These are phyloP conservation scores for Copidosoma aretas DNA, from an alignment of 2,888 invertebrate species.

Conservation along the genomic window DNA sequence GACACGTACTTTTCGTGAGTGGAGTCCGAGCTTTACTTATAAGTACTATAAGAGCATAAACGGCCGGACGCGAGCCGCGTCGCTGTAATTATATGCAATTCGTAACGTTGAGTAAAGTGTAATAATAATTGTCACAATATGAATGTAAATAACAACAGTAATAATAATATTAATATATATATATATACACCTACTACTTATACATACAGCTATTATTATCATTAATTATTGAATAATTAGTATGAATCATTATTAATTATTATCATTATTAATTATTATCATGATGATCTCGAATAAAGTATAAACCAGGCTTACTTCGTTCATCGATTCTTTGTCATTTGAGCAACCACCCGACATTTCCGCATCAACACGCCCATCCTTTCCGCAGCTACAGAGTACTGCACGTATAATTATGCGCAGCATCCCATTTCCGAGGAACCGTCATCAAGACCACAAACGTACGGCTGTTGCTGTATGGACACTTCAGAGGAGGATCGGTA, in stretches of 20 bases:
- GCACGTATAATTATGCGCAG: too few relatives aligned
- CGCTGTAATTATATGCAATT: conserved; percentile 58
- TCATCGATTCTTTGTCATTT: conserved; percentile 35
- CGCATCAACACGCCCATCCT: too few relatives aligned
- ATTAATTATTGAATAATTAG: too few relatives aligned
- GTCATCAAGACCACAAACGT: too few relatives aligned
- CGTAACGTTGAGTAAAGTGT: conserved; percentile 50
- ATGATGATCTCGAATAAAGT: conserved; percentile 58
- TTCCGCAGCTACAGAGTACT: too few relatives aligned
- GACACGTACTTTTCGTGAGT: conserved; percentile 1
- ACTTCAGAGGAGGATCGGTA: too few relatives aligned
- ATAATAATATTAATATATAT: conserved; percentile 44
- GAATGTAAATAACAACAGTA: conserved; percentile 54
- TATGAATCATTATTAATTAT: conserved; percentile 30
- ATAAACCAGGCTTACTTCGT: conserved; percentile 51
- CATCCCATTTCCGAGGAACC: too few relatives aligned
- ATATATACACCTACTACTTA: too few relatives aligned
- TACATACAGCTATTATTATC: conserved; percentile 25
- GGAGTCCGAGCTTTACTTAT: conserved; percentile 22
- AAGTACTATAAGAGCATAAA: too few relatives aligned
- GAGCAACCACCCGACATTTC: not conserved
- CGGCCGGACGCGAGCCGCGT: conserved; percentile 49
- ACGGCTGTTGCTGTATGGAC: too few relatives aligned
- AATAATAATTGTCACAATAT: conserved; percentile 53
- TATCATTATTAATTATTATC: conserved; percentile 42